A percentile compares a stretch with the other conserved stretches of the same genome.
phyloP scores from a whole-genome alignment of 35 echinoderm and acorn worm species.

The Lytechinus variegatus region DNA sequence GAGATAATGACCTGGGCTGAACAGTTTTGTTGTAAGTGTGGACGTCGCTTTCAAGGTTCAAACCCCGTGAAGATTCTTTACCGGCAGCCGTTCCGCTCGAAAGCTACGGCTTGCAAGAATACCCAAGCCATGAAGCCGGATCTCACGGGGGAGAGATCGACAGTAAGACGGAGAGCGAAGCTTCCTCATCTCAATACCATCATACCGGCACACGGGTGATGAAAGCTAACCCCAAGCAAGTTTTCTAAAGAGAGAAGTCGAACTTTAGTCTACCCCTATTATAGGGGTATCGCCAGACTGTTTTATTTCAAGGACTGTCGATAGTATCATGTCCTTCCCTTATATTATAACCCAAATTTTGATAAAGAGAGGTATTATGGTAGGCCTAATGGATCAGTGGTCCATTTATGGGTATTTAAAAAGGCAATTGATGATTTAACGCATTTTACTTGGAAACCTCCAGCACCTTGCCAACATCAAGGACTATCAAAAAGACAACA shows the following conservation, averaged over 20 bases:
- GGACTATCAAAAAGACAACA: too few relatives aligned
- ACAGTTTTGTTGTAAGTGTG: not conserved
- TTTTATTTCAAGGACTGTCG: not conserved
- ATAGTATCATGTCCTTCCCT: too few relatives aligned
- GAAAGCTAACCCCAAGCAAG: not conserved
- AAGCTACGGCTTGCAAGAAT: not conserved
- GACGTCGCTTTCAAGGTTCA: not conserved
- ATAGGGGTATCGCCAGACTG: not conserved
- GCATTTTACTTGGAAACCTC: too few relatives aligned
- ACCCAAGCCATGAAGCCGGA: slow-evolving; percentile 18
- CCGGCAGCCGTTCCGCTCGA: slow-evolving; percentile 34
- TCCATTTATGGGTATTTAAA: too few relatives aligned
- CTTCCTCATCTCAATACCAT: slow-evolving; percentile 8
- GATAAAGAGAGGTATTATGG: too few relatives aligned
- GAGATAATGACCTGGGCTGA: not conserved
- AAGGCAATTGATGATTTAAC: too few relatives aligned
- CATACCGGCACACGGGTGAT: not conserved
- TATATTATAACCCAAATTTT: too few relatives aligned
- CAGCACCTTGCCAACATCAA: too few relatives aligned
- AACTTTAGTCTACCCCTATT: not conserved
- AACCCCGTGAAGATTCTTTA: slow-evolving; percentile 47
- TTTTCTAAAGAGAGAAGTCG: not conserved
- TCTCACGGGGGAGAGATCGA: not conserved
- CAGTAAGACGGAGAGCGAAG: not conserved
- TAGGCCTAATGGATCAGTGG: too few relatives aligned